Percentiles rank a stretch among this genome's conserved stretches.
phyloP scores from a whole-genome alignment of 2,797 vertebrate genomes.

The Rhinella marina region DNA sequence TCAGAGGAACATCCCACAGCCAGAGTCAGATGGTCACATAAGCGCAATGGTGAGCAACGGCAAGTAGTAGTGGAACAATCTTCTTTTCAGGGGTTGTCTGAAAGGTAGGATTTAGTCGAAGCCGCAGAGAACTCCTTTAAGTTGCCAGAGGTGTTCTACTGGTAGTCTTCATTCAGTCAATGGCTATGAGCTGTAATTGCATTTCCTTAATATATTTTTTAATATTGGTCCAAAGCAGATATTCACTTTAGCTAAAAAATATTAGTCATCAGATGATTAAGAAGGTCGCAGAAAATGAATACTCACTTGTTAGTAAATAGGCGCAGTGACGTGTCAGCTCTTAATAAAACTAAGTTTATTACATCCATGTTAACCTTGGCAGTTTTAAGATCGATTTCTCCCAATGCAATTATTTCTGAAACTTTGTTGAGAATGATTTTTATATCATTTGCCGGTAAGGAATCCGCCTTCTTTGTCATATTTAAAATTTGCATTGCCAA shows the following conservation, averaged over 20 bases:
- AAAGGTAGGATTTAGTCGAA: too few relatives aligned
- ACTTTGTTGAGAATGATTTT: conserved; percentile 80
- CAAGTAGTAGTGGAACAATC: too few relatives aligned
- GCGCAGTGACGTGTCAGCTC: conserved; percentile 70
- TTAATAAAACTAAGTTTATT: conserved; percentile 75
- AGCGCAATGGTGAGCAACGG: too few relatives aligned
- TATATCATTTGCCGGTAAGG: conserved; percentile 72
- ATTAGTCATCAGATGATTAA: not conserved
- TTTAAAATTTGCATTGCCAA: conserved; percentile 79
- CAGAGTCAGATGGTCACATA: too few relatives aligned
- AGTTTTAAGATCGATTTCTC: conserved; percentile 68
- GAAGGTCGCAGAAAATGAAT: not conserved
- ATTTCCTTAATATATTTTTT: too few relatives aligned
- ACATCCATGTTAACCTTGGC: conserved; percentile 73
- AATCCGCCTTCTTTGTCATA: conserved; percentile 71
- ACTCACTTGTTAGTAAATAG: conserved; percentile 79
- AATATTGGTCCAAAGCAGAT: not conserved
- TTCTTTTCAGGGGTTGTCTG: too few relatives aligned
- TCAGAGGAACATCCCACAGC: too few relatives aligned
- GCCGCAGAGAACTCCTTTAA: too few relatives aligned
- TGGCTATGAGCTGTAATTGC: too few relatives aligned
- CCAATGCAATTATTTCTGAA: conserved; percentile 72
- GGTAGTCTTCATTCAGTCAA: too few relatives aligned
- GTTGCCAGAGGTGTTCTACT: too few relatives aligned
- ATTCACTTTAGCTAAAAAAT: not conserved